phyloP scores from a whole-genome alignment of 2,888 invertebrate genomes.

The Listrodromus nycthemerus region DNA sequence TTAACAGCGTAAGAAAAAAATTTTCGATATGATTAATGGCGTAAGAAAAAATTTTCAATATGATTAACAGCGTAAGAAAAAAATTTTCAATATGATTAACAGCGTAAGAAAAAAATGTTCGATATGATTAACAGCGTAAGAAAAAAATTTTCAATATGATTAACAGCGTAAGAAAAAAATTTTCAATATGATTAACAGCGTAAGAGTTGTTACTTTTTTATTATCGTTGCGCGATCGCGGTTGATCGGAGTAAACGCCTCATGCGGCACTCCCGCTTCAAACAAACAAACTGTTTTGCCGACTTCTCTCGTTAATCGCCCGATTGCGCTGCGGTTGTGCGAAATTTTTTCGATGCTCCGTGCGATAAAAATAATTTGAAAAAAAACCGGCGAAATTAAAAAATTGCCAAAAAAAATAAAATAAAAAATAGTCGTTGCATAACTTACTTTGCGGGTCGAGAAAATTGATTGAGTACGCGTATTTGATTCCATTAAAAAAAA shows the following conservation, averaged over 20 bases:
- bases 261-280: not conserved
- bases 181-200: slow-evolving; percentile 27
- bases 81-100: too few species aligned
- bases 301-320: not conserved
- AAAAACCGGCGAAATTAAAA: not conserved
- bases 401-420: not conserved
- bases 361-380: not conserved
- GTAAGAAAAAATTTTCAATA: too few species aligned
- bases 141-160: too few species aligned
- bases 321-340: not conserved
- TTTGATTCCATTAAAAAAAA: not conserved
- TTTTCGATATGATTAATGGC: too few species aligned
- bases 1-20: slow-evolving; percentile 22
- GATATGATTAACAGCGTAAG: slow-evolving; percentile 26
- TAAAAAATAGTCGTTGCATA: too few species aligned
- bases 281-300: slow-evolving; percentile 6
- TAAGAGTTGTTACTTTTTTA: too few species aligned
- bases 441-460: too few species aligned
- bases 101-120: too few species aligned
- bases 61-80: slow-evolving; percentile 29
- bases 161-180: too few species aligned
- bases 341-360: not conserved
- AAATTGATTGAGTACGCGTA: not conserved
- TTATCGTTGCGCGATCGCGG: slow-evolving; percentile 44
- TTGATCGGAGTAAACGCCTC: not conserved